Evolutionary conservation across 2,888 invertebrate species (phyloP).

Genomic region (Acleris literana): DNA sequence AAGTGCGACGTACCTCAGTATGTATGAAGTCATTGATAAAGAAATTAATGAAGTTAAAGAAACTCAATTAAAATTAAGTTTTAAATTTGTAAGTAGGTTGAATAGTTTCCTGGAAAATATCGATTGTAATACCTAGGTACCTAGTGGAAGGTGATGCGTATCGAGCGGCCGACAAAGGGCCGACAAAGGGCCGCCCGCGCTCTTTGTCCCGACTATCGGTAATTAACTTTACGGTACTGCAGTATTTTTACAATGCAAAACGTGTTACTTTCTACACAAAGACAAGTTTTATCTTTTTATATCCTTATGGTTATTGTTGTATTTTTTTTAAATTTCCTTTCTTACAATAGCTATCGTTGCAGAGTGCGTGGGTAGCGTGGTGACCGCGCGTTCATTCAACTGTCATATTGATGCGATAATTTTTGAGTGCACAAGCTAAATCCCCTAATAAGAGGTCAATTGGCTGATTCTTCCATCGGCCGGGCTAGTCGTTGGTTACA

Average conservation of each 20-base stretch:
- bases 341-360: no score
- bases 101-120: constrained; percentile 63
- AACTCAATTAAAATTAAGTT: constrained; percentile 29
- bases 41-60: no score
- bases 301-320: constrained; percentile 3
- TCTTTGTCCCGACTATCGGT: constrained; percentile 54
- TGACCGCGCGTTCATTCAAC: no score
- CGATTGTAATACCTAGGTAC: constrained; percentile 61
- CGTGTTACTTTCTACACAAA: constrained; percentile 26
- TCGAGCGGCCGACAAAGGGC: constrained; percentile 69
- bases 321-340: no score
- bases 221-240: constrained; percentile 44
- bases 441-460: no score
- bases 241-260: constrained; percentile 38
- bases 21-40: no score
- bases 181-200: constrained; percentile 64
- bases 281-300: constrained; percentile 17
- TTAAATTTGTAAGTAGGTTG: constrained; percentile 42
- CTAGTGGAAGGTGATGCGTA: constrained; percentile 59
- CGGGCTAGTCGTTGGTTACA: no score
- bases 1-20: no score
- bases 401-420: no score
- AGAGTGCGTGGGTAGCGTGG: no score
- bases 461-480: no score
- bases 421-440: no score